A percentile compares a stretch with the other conserved stretches of the same genome.
These are phyloP conservation scores for Nannospalax galili DNA, from an alignment of 2,113 vertebrate genomes.

Conservation along the genomic window DNA sequence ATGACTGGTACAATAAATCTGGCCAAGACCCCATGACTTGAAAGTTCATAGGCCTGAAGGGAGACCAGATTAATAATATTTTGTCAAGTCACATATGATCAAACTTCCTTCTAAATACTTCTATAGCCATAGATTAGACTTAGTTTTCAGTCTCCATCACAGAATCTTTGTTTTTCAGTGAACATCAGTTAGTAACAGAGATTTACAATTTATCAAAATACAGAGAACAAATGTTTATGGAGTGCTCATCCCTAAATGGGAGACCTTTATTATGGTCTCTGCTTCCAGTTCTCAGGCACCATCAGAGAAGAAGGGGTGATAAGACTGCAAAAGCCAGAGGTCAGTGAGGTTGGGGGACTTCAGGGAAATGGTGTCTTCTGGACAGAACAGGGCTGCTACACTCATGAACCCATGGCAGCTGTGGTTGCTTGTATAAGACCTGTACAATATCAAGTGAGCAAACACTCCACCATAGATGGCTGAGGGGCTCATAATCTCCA, in stretches of 20 bases:
- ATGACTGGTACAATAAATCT: not conserved
- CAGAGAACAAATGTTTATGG: not conserved
- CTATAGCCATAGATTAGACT: not conserved
- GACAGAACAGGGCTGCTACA: not conserved
- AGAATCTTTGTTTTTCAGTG: not conserved
- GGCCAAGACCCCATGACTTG: not conserved
- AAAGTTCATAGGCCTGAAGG: not conserved
- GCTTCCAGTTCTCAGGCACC: not conserved
- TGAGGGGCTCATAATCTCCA: not conserved
- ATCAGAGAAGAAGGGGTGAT: not conserved
- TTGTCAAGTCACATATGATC: not conserved
- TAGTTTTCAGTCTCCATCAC: not conserved
- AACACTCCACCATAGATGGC: not conserved
- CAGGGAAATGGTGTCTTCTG: not conserved
- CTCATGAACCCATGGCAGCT: not conserved
- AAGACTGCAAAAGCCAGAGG: not conserved
- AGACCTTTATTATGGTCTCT: not conserved
- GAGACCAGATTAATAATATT: not conserved
- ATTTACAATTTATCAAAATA: not conserved
- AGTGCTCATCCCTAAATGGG: not conserved
- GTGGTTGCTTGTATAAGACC: not conserved
- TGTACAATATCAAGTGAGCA: not conserved
- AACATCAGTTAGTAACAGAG: not conserved
- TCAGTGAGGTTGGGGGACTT: not conserved
- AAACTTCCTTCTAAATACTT: not conserved